These are phyloP conservation scores for Protobothrops mucrosquamatus DNA, from an alignment of 2,113 vertebrate genomes.

Conservation along the genomic window DNA sequence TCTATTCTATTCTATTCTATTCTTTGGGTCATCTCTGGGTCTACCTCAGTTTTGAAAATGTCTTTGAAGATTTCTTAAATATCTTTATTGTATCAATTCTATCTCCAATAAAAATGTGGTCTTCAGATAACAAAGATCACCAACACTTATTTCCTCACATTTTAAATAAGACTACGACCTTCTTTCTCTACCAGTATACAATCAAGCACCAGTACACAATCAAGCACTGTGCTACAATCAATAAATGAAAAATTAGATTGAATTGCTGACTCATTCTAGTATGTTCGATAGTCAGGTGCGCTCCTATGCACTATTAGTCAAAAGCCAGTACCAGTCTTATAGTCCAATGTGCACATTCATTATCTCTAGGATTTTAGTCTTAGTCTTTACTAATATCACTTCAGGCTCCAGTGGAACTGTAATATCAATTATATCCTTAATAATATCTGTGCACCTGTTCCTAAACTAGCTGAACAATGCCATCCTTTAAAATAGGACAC, in stretches of 20 bases:
- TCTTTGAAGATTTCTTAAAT: not conserved
- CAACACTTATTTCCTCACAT: not conserved
- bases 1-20: no score
- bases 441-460: not conserved
- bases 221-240: not conserved
- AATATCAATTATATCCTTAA: not conserved
- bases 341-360: not conserved
- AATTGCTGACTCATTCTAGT: not conserved
- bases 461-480: not conserved
- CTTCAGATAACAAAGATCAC: not conserved
- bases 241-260: not conserved
- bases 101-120: not conserved
- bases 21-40: not conserved
- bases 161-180: not conserved
- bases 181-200: not conserved
- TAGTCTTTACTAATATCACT: not conserved
- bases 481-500: not conserved
- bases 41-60: not conserved
- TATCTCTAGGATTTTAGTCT: not conserved
- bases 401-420: not conserved
- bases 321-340: not conserved
- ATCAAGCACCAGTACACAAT: not conserved
- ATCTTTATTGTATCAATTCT: not conserved
- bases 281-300: not conserved
- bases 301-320: not conserved